These are phyloP conservation scores for Hydrochoerus hydrochaeris DNA, from an alignment of 2,113 vertebrate genomes.

Conservation along the genomic window DNA sequence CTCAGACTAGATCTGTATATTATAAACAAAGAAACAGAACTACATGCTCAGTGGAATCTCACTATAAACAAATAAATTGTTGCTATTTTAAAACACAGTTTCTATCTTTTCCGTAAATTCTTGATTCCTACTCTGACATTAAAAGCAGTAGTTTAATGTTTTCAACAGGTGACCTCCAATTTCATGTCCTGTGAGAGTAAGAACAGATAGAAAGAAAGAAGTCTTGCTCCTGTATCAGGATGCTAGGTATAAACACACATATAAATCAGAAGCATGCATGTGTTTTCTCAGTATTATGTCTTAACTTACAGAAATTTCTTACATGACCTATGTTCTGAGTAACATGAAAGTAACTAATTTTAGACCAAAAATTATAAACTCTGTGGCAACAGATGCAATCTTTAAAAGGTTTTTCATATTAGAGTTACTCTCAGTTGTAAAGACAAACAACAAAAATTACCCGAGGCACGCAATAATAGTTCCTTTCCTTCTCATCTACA, in stretches of 20 bases:
- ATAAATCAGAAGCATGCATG: constrained; percentile 5
- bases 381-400: neutral
- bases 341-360: constrained; percentile 38
- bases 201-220: neutral
- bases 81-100: constrained; percentile 56
- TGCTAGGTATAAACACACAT: neutral
- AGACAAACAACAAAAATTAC: neutral
- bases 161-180: constrained; percentile 11
- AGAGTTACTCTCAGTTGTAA: neutral
- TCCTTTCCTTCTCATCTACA: neutral
- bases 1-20: constrained; percentile 52
- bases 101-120: neutral
- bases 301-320: constrained; percentile 5
- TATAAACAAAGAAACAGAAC: constrained; percentile 13
- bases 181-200: neutral
- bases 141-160: neutral
- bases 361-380: neutral
- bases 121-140: neutral
- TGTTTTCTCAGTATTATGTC: neutral
- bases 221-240: neutral
- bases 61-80: constrained; percentile 61
- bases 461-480: neutral
- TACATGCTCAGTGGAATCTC: constrained; percentile 10
- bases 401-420: neutral
- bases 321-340: neutral